Evolutionary conservation across 2,797 vertebrate genomes (phyloP), one percentile per base, ranked within the genome.

Genomic region (Anomalospiza imberbis): DNA sequence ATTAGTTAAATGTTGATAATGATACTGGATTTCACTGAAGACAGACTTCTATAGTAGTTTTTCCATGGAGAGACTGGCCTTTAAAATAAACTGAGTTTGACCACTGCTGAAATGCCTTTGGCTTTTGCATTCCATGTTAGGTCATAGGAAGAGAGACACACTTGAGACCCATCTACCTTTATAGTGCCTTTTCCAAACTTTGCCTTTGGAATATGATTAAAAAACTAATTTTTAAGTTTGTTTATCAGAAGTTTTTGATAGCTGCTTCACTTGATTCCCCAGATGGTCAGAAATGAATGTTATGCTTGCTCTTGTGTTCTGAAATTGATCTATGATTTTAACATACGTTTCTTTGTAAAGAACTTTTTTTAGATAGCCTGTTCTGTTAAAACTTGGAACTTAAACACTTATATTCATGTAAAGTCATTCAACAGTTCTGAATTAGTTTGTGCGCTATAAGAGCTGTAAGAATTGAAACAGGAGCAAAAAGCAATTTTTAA

Each of bases 81-180:
- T 83, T 80, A 61, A 65, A 88, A 78, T 80, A 78, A 72, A 72
- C 16, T 0, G 2, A 8, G 5, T 89, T 63, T 92, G 40, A 24
- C 19, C 28, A 13, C 29, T 3, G 0, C 38, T 68, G 51, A n/a
- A 81, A 24, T 58, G 55, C n/a, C n/a, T 65, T 67, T 61, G 50
- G 31, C 42, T 81, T 76, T 83, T 42, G 22, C 1, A 0, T 73
- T 60, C 13, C 0, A 0, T 53, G 19, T 62, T 48, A 75, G 66
- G 25, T 29, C 6, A 4, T 13, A 53, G 63, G 31, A 87, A 58
- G 40, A 68, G 14, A n/a, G 6, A 38, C 24, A 11, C 0, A 0
- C 13, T 22, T 53, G 36, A 71, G n/a, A 78, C 57, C 19, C 21
- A 8, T 45, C 28, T 47, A 47, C 12, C 12, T 55, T 55, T 36